Evolutionary conservation across 2,888 invertebrate genomes (phyloP), one percentile per base, ranked within the genome.

Genomic region (Cosmorhoe ocellata): DNA sequence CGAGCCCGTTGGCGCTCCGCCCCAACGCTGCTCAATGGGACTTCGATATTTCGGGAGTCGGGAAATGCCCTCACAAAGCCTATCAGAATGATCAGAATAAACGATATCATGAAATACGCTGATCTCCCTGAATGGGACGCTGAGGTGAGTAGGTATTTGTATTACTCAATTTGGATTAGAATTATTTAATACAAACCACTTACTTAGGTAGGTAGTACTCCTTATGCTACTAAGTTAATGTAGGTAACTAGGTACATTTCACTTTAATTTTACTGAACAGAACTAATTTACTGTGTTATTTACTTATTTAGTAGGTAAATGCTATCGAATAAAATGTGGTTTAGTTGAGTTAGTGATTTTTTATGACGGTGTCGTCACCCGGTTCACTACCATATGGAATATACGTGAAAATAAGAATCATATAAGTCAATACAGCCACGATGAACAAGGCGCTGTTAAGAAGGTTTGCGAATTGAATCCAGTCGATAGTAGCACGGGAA

Each of bases 11-110:
- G 91, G 90, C 81, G 84, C 1, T 69, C 83, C 49, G 74, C 86
- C 46, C 89, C 90, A 38, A 90, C 89, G 1, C 77, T 90, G 33
- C 79, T 90, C 13, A 89, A 91, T 56, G 86, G 80, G 11, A 77
- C 84, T 3, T 63, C 65, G 38, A 62, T 61, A 7, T 90, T 91
- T 56, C 71, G 56, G 26, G 79, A 82, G 51, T 58, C 64, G 1
- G 63, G 58, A 22, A 46, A 56, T 37, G 62, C 69, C 11, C 69
- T 77, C n/a, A 14, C 55, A 2, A 78, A 79, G 30, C 62, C 67
- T n/a, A 63, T 76, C 10, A 75, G 79, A 30, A 88, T 86, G 85
- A 83, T 89, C 40, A 76, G 84, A 42, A 67, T 91, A 37, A 91
- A 90, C 51, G 91, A 90, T 53, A 31, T 80, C 40, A 84, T 90